Evolutionary conservation across 2,888 invertebrate genomes (phyloP).

Genomic region (Mayetiola destructor): DNA sequence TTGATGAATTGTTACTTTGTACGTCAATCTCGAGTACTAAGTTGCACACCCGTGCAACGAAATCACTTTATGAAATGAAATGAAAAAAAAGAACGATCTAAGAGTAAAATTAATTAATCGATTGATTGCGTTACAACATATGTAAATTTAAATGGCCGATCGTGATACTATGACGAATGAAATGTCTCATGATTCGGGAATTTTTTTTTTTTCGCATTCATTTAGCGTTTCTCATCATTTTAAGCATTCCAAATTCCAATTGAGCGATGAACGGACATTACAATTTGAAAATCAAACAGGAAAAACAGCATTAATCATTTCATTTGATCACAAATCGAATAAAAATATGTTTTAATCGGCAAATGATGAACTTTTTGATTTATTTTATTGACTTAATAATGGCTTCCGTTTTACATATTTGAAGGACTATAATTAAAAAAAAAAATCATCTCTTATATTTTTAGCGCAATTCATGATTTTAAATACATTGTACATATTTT

Average conservation of each 20-base stretch:
- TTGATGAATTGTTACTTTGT: too few relatives aligned
- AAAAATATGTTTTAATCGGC: not conserved
- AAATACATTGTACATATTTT: too few relatives aligned
- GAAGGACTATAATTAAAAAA: not conserved
- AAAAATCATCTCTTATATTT: not conserved
- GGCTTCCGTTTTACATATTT: too few relatives aligned
- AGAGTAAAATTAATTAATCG: not conserved
- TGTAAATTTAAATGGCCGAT: not conserved
- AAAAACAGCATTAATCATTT: constrained; percentile 6
- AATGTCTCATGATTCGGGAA: not conserved
- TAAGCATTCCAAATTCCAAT: not conserved
- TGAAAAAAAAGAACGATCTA: too few relatives aligned
- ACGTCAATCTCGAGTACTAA: too few relatives aligned
- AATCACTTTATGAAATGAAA: too few relatives aligned
- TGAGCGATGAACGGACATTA: not conserved
- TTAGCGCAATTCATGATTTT: too few relatives aligned
- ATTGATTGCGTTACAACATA: not conserved
- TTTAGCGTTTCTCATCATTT: not conserved
- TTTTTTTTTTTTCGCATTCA: not conserved
- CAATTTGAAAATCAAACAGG: too few relatives aligned
- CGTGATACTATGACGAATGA: not conserved
- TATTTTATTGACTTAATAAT: not conserved
- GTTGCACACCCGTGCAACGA: too few relatives aligned
- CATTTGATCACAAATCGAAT: not conserved
- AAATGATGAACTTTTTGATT: not conserved